Base-by-base conservation (phyloP, 1,140 invertebrate species). In the Micrasema longulum region DNA sequence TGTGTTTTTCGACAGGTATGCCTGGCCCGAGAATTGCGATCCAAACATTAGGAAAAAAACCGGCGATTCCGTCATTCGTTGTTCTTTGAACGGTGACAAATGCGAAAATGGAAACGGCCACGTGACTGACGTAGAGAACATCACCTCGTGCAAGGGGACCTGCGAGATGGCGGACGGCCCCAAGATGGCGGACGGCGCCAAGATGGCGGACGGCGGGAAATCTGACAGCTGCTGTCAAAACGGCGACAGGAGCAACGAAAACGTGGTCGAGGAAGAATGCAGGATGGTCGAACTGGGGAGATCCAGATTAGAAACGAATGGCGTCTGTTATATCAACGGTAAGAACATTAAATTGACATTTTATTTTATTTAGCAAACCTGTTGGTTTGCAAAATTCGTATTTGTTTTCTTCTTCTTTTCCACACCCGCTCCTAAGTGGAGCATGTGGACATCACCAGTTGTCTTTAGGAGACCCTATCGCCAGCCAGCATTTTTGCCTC, bases 261-360 rank as follows among this genome's bases (percentile, higher is more conserved):
- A 52, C 18, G n/a, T 72, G 1, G 36, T 68, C 3, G 48, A 70
- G 18, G 38, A 75, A n/a, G 38, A 69, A 7, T 78, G 85, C 36
- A 79, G 84, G 73, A 83, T 92, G 72, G 80, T 87, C 41, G 90
- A 92, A 79, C 88, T 89, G 1, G 87, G 88, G 0, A 88, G 91
- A 75, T 89, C 84, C 3, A 83, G 79, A 9, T 84, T 96, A 36
- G 83, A 88, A 18, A 78, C 89, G 0, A 92, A 98, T 77, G 90
- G 92, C 63, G 94, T 98, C 11, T 92, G 93, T 77, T 99, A 99
- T 80, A 99, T 99, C 22, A 97, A 97, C 86, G 97, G 97, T 98
- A 84, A 87, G 84, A 31, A n/a, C n/a, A n/a, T n/a, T n/a, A n/a
- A n/a, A n/a, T n/a, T n/a, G n/a, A n/a, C n/a, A n/a, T n/a, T n/a